Evolutionary conservation across 1,140 invertebrate species (phyloP).

Genomic region (Scaptodrosophila lebanonensis): DNA sequence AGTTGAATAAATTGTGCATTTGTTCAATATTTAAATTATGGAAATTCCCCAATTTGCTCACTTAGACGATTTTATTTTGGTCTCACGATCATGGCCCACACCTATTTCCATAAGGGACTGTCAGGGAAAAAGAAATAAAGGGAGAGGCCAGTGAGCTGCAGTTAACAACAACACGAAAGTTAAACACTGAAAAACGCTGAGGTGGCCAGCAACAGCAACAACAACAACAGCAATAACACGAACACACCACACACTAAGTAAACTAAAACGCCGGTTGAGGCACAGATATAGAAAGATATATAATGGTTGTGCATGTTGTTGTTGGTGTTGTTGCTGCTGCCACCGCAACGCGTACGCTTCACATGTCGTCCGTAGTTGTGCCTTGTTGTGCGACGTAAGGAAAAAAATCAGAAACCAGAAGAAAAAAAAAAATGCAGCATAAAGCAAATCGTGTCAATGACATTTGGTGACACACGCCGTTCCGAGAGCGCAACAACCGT

Average conservation of each 20-base stretch:
- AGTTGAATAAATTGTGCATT: too few relatives aligned
- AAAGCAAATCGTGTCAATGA: conserved; percentile 72
- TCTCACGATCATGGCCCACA: too few relatives aligned
- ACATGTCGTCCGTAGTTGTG: conserved; percentile 20
- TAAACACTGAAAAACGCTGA: conserved; percentile 62
- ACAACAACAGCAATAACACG: conserved; percentile 13
- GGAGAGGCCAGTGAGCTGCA: conserved; percentile 23
- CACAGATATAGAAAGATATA: conserved; percentile 39
- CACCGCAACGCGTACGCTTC: conserved; percentile 12
- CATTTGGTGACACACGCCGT: conserved; percentile 63
- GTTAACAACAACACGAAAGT: conserved; percentile 20
- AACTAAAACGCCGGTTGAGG: conserved; percentile 34
- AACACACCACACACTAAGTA: conserved; percentile 35
- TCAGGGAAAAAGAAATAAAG: conserved; percentile 14
- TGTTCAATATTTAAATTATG: too few relatives aligned
- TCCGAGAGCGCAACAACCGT: conserved; percentile 7
- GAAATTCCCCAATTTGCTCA: too few relatives aligned
- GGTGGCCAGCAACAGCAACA: too few relatives aligned
- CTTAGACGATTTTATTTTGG: too few relatives aligned
- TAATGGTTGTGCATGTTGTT: conserved; percentile 22
- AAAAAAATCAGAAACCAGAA: not conserved
- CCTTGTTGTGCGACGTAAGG: conserved; percentile 11
- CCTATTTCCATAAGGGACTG: conserved; percentile 15
- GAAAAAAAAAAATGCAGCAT: conserved; percentile 54
- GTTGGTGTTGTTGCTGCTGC: conserved; percentile 16